Percentiles rank a stretch among this genome's conserved stretches.
Evolutionary conservation across 2,113 vertebrate species (phyloP).

Genomic region (Colistium nudipinnis): DNA sequence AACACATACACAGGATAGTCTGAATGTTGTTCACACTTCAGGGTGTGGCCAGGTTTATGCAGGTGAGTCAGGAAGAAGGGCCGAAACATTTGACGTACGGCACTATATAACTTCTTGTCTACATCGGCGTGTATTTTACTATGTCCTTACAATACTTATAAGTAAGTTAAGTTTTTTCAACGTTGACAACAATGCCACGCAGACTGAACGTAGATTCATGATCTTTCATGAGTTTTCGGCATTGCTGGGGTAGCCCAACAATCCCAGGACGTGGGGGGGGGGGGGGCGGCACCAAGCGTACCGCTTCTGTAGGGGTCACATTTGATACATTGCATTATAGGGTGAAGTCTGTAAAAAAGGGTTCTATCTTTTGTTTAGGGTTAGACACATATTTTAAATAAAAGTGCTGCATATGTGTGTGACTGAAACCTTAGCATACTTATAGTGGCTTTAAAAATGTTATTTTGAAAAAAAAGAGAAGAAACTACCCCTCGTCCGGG

Average conservation of each 20-base stretch:
- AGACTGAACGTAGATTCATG: no score
- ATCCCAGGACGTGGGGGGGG: not conserved
- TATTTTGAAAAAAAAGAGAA: not conserved
- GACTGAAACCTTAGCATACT: fast-evolving
- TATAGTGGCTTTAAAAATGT: not conserved
- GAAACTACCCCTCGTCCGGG: fast-evolving
- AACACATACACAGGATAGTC: not conserved
- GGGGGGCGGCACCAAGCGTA: slow-evolving; percentile 48
- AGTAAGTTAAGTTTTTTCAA: no score
- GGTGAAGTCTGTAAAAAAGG: no score
- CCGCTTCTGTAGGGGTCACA: not conserved
- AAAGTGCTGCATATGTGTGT: no score
- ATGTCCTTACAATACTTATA: no score
- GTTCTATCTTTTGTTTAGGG: no score
- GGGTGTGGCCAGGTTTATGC: not conserved
- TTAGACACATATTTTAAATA: no score
- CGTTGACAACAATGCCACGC: no score
- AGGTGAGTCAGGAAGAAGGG: not conserved
- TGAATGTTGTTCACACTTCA: not conserved
- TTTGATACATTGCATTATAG: not conserved
- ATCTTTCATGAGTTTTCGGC: no score
- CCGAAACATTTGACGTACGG: not conserved
- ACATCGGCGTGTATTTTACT: no score
- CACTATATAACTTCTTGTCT: no score
- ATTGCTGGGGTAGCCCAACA: no score